Conservation (phyloP, 2,888 invertebrate genomes). For the Epinotia brunnichana region DNA sequence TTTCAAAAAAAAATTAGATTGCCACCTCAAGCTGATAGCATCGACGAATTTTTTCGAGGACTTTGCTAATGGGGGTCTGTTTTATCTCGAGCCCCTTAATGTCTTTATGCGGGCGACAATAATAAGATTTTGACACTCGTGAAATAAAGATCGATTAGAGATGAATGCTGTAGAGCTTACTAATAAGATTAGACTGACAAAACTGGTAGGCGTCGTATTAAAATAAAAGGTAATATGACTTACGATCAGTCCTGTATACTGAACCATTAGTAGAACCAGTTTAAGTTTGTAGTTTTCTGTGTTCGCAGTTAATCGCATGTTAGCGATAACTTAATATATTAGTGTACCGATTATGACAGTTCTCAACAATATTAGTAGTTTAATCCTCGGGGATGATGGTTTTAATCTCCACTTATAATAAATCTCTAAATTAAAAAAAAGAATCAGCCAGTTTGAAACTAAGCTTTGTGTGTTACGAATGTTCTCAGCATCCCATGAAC, state of each 20-base stretch:
- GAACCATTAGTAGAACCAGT: not conserved
- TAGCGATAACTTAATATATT: not conserved
- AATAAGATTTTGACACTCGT: conserved; percentile 82
- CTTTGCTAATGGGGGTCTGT: conserved; percentile 79
- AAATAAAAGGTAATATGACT: not conserved
- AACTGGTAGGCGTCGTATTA: not conserved
- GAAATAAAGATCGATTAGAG: conserved; percentile 60
- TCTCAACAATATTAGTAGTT: too few species aligned
- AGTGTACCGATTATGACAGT: not conserved
- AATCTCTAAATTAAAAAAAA: too few species aligned
- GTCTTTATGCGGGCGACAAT: conserved; percentile 80
- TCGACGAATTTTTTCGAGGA: conserved; percentile 73
- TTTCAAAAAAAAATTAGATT: conserved; percentile 79
- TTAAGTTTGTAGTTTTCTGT: not conserved
- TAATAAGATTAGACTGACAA: conserved; percentile 35
- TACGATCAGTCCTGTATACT: not conserved
- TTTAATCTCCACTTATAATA: conserved; percentile 31
- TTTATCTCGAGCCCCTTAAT: conserved; percentile 81
- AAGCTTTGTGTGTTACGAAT: too few species aligned
- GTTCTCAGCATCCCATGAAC: too few species aligned
- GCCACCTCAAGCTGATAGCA: conserved; percentile 78
- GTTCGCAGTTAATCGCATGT: not conserved
- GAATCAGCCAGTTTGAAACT: too few species aligned
- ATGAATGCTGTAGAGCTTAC: conserved; percentile 29
- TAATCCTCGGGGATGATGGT: too few species aligned